Base-by-base conservation (phyloP, 2,888 invertebrate species). In the Macroteleia sp. region DNA sequence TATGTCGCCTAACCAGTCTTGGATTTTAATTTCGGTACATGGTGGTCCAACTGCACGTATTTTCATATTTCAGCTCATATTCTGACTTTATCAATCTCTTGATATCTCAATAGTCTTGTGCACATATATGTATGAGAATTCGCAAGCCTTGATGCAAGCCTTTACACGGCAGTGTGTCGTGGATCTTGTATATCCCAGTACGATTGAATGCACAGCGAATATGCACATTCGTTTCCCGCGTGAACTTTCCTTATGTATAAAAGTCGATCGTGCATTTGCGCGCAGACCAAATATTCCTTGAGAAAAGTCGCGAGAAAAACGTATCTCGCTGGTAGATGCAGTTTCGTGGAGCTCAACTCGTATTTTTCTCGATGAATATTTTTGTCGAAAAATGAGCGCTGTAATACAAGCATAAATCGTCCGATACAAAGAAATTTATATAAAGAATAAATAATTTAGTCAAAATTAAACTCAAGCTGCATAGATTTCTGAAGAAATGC, bases 311-410 rank as follows among this genome's bases (percentile, higher is more conserved):
- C 54, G 56, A 54, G 62, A 71, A 71, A 71, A 71, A 71, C 62
- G 56, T 30, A 56, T 59, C 52, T 19, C 9, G 52, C 44, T 17
- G 9, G 57, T 34, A 22, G 50, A 41, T 30, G 67, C 56, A 56
- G 56, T 56, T 56, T 50, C 59, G 59, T 34, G 22, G 20, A 42
- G 50, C 48, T 56, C 16, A 12, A 42, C 48, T 57, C 52, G 57
- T 57, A 69, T 57, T 57, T 69, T 59, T 69, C 19, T 16, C 69
- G 69, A 69, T 69, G 69, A 69, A 69, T 71, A 71, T 71, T 71
- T 71, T 56, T 25, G 56, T 48, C 71, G 32, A 59, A 41, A 71
- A 71, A 62, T 71, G 62, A 62, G 48, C 52, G 36, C 32, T 64
- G 73, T 57, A 64, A 54, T 57, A 46, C 64, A 56, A 16, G 50